Base-by-base conservation (phyloP, 1,140 invertebrate species). In the Trichonephila clavata region DNA sequence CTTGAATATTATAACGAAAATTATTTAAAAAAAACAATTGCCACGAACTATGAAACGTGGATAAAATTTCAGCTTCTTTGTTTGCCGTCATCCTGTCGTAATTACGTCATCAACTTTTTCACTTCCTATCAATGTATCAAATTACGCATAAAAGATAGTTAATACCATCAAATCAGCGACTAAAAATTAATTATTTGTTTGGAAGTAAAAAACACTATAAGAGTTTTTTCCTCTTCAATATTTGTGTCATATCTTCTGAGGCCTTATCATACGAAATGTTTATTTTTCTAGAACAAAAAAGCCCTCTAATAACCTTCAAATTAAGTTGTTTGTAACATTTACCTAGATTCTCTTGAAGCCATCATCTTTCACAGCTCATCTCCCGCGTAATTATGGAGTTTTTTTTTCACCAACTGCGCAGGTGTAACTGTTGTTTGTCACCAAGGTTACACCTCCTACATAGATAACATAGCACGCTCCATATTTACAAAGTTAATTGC, bases 391-490 rank as follows among this genome's bases (percentile, higher is more conserved):
- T 65, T 24, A 65, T 65, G 20, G 7, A 24, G 71, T 39, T 80
- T 80, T 39, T 43, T 80, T n/a, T 16, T 27, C 20, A 27, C 27
- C 27, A 32, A 43, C 32, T 43, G 77, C 77, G 77, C 39, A 21
- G 77, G 63, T 65, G 63, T 24, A 65, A 65, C 39, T 27, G 77
- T 32, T 80, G 77, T 39, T 39, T 80, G 77, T 80, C 77, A 32
- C 27, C 77, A 80, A 80, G 77, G 77, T 32, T 43, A 39, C 27
- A 80, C 77, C 77, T 39, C 77, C 77, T 21, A 80, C 77, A 80
- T 50, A 50, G 50, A 50, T 50, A 50, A 50, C 50, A 50, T 80
- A 24, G 24, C 77, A 18, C 39, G 77, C 77, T 43, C 63, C 27
- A 39, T 43, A 80, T 39, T 39, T 80, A 6, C 39, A 2, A 80